These are phyloP conservation scores for Cenopis cana DNA, from an alignment of 2,888 invertebrate genomes.

Conservation along the genomic window DNA sequence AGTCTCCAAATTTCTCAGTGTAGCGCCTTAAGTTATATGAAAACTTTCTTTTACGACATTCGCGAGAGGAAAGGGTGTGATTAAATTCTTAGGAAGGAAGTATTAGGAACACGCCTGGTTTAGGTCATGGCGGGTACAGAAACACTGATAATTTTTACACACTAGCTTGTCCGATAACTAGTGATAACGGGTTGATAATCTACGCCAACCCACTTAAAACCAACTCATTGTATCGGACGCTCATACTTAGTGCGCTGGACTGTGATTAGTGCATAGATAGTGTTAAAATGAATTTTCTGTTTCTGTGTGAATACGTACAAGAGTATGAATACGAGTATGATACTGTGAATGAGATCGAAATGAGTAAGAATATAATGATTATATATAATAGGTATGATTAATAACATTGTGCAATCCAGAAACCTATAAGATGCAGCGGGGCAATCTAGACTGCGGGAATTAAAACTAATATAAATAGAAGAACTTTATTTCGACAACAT, in stretches of 20 bases:
- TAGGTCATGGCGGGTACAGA: background rate
- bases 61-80: too few species aligned
- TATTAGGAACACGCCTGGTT: too few species aligned
- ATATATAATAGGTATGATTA: too few species aligned
- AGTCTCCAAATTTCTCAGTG: too few species aligned
- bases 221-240: background rate
- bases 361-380: constrained; percentile 32
- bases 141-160: background rate
- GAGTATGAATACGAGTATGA: constrained; percentile 43
- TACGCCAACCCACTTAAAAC: background rate
- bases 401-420: too few species aligned
- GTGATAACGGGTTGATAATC: constrained; percentile 17
- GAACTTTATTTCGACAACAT: too few species aligned
- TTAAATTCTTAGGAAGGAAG: too few species aligned
- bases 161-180: background rate
- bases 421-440: too few species aligned
- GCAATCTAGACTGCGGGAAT: too few species aligned
- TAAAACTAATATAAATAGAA: too few species aligned
- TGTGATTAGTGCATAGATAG: background rate
- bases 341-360: constrained; percentile 17
- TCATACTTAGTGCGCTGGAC: background rate
- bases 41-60: too few species aligned
- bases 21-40: too few species aligned
- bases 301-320: constrained; percentile 62
- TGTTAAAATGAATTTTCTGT: constrained; percentile 66